Evolutionary conservation across 2,113 vertebrate genomes (phyloP).

Genomic region (Sinocyclocheilus grahami): DNA sequence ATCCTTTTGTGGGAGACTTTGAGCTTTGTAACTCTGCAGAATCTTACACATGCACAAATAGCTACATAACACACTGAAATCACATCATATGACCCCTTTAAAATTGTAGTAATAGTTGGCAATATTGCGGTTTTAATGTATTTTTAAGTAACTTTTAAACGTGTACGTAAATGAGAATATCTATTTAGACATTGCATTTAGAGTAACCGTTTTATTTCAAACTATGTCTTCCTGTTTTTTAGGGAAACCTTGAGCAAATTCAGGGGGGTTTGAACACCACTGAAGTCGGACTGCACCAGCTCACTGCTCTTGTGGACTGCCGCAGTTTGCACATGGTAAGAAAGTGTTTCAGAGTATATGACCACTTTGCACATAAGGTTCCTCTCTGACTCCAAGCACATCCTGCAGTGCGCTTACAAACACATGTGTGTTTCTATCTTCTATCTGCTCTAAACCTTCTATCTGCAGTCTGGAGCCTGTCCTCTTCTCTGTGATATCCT

Average conservation of each 20-base stretch:
- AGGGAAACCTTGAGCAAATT: slow-evolving; percentile 87
- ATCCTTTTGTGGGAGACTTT: too few relatives aligned
- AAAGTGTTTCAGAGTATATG: slow-evolving; percentile 46
- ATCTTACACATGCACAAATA: too few relatives aligned
- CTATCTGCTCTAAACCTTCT: not conserved
- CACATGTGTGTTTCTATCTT: not conserved
- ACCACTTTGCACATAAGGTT: not conserved
- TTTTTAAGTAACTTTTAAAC: not conserved
- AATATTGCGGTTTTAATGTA: not conserved
- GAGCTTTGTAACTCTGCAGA: too few relatives aligned
- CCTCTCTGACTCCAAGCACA: not conserved
- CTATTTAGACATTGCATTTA: not conserved
- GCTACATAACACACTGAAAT: too few relatives aligned
- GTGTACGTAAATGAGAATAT: not conserved
- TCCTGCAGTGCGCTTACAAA: not conserved
- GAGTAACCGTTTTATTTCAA: not conserved
- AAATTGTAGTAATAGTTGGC: not conserved
- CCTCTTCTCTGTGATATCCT: not conserved
- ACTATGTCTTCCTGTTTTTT: slow-evolving; percentile 48
- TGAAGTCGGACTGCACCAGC: slow-evolving; percentile 92
- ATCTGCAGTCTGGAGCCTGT: not conserved
- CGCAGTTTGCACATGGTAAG: slow-evolving; percentile 96
- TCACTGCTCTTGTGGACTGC: slow-evolving; percentile 96
- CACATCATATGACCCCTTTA: not conserved
- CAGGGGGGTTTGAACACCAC: slow-evolving; percentile 91